A percentile compares a stretch with the other conserved stretches of the same genome.
phyloP scores from a whole-genome alignment of 2,797 vertebrate species.

The Champsocephalus esox region DNA sequence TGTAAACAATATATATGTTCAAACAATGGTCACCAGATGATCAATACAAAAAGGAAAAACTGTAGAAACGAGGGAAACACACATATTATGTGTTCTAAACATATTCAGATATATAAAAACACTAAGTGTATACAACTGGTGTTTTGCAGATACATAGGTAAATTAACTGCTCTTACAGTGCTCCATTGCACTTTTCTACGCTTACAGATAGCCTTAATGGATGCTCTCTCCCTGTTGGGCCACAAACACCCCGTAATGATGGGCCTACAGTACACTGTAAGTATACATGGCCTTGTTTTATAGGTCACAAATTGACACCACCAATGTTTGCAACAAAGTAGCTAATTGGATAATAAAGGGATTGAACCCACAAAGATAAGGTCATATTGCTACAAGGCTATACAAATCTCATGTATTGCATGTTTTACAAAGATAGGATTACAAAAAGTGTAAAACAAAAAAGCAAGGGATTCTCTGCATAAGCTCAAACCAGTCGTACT shows the following conservation, averaged over 20 bases:
- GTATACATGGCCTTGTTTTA: not conserved
- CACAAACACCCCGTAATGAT: not conserved
- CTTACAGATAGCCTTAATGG: not conserved
- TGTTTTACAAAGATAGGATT: not conserved
- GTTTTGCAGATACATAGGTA: too few relatives aligned
- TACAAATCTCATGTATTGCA: not conserved
- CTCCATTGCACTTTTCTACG: too few relatives aligned
- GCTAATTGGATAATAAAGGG: not conserved
- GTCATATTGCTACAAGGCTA: not conserved
- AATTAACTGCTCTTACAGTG: too few relatives aligned
- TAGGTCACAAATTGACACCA: not conserved
- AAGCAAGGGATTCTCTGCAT: too few relatives aligned
- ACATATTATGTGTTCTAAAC: too few relatives aligned
- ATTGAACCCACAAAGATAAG: not conserved
- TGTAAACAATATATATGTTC: too few relatives aligned
- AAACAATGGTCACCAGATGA: too few relatives aligned
- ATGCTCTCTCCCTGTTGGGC: not conserved
- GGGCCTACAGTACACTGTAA: not conserved
- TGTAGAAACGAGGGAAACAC: too few relatives aligned
- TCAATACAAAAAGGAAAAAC: too few relatives aligned
- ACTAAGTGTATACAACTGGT: too few relatives aligned
- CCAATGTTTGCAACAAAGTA: not conserved
- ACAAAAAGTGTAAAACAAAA: not conserved
- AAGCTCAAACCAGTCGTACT: not conserved
- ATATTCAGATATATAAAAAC: too few relatives aligned